Evolutionary conservation across 1,140 invertebrate species (phyloP).

Genomic region (Stegodyphus mimosarum): DNA sequence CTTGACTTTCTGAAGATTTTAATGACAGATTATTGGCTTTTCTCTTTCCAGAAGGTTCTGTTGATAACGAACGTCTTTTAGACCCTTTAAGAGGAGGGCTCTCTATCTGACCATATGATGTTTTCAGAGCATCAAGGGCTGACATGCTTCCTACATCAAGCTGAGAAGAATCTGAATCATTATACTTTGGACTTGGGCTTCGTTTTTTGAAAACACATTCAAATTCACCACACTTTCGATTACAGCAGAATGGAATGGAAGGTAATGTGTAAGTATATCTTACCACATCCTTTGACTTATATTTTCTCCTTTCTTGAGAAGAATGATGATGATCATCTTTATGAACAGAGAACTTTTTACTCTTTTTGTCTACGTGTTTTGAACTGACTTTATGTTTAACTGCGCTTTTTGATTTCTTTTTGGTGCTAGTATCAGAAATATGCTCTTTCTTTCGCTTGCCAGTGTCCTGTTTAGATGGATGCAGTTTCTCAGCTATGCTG

Average conservation of each 20-base stretch:
- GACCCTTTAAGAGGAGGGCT: conserved; percentile 5
- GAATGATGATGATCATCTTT: background rate
- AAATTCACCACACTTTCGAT: conserved; percentile 48
- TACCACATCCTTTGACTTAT: conserved; percentile 23
- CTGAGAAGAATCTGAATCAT: background rate
- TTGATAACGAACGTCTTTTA: background rate
- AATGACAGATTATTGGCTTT: background rate
- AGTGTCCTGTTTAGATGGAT: no score
- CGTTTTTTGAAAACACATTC: background rate
- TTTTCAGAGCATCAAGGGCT: conserved; percentile 42
- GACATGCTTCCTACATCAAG: background rate
- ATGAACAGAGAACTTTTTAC: no score
- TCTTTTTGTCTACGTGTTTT: no score
- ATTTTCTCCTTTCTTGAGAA: conserved; percentile 1
- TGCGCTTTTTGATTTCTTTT: background rate
- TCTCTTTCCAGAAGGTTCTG: background rate
- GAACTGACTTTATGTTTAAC: background rate
- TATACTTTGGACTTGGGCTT: background rate
- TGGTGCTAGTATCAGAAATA: no score
- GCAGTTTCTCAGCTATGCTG: no score
- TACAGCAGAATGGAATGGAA: conserved; percentile 62
- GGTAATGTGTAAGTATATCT: conserved; percentile 60
- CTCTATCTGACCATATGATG: conserved; percentile 31
- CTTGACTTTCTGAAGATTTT: background rate
- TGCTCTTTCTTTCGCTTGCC: no score